Percentiles rank a stretch among this genome's conserved stretches.
Conservation (phyloP, 2,888 invertebrate species). For the Athetis lepigone region DNA sequence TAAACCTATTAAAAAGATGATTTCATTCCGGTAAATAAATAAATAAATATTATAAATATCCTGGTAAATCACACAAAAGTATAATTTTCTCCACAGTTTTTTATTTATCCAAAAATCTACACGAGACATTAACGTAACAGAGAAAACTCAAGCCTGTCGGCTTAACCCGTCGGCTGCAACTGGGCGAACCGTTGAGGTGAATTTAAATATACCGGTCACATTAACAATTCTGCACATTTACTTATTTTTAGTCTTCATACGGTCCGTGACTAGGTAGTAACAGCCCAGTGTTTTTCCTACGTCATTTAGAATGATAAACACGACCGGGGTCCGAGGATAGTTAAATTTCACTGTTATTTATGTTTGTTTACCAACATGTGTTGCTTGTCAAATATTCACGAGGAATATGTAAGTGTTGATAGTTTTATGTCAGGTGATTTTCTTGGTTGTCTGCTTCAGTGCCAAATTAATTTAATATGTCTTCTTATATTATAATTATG, state of each 20-base stretch:
- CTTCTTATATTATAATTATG: no score
- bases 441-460: slow-evolving; percentile 9
- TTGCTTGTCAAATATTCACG: slow-evolving; percentile 39
- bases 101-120: background rate
- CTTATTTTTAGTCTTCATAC: slow-evolving; percentile 76
- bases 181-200: slow-evolving; percentile 77
- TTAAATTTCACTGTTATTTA: slow-evolving; percentile 70
- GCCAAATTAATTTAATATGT: slow-evolving; percentile 20
- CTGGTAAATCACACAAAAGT: background rate
- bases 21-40: no score
- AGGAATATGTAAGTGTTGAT: slow-evolving; percentile 34
- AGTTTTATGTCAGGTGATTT: slow-evolving; percentile 11
- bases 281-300: slow-evolving; percentile 73
- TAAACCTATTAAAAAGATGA: no score
- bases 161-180: slow-evolving; percentile 71
- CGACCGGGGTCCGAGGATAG: slow-evolving; percentile 61
- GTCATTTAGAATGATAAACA: slow-evolving; percentile 70
- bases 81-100: background rate
- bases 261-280: slow-evolving; percentile 66
- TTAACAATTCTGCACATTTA: slow-evolving; percentile 81
- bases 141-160: slow-evolving; percentile 64
- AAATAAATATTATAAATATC: no score
- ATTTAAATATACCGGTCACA: slow-evolving; percentile 76
- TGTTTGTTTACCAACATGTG: slow-evolving; percentile 53
- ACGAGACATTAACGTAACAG: slow-evolving; percentile 35